Evolutionary conservation across 1,140 invertebrate genomes (phyloP).

Genomic region (Bradysia coprophila): DNA sequence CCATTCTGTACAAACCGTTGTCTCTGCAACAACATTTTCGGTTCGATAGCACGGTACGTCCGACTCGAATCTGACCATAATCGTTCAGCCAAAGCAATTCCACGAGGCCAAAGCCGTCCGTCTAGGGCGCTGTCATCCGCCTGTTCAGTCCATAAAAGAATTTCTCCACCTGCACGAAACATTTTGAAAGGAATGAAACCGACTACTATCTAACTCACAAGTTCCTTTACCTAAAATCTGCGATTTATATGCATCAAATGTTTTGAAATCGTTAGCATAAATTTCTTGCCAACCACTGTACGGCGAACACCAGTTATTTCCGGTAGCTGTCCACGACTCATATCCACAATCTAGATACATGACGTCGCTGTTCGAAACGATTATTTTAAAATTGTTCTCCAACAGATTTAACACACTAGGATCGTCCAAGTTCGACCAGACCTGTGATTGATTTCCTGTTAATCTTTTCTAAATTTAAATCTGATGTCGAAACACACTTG

Average conservation of each 20-base stretch:
- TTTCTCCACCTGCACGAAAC: slow-evolving; percentile 46
- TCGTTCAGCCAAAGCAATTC: slow-evolving; percentile 60
- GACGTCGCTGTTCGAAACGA: slow-evolving; percentile 38
- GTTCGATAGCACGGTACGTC: slow-evolving; percentile 41
- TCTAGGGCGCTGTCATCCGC: slow-evolving; percentile 43
- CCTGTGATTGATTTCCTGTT: slow-evolving; percentile 13
- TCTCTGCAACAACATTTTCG: slow-evolving; percentile 45
- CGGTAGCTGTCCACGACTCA: slow-evolving; percentile 24
- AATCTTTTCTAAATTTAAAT: neutral
- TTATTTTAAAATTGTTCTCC: slow-evolving; percentile 29
- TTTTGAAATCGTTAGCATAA: slow-evolving; percentile 27
- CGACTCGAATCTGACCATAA: slow-evolving; percentile 50
- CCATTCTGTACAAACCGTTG: slow-evolving; percentile 47
- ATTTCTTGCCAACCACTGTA: slow-evolving; percentile 40
- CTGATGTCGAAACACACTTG: slow-evolving; percentile 18
- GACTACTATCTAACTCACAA: too few species aligned
- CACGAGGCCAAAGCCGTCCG: slow-evolving; percentile 54
- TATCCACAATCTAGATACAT: slow-evolving; percentile 39
- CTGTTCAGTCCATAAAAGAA: slow-evolving; percentile 67
- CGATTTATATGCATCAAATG: neutral
- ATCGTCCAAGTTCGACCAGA: slow-evolving; percentile 29
- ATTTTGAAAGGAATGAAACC: slow-evolving; percentile 11
- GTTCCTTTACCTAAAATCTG: slow-evolving; percentile 42
- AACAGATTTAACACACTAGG: slow-evolving; percentile 25
- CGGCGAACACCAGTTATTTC: slow-evolving; percentile 38